These are phyloP conservation scores for Nomada ferruginata DNA, from an alignment of 2,888 invertebrate genomes.

Conservation along the genomic window DNA sequence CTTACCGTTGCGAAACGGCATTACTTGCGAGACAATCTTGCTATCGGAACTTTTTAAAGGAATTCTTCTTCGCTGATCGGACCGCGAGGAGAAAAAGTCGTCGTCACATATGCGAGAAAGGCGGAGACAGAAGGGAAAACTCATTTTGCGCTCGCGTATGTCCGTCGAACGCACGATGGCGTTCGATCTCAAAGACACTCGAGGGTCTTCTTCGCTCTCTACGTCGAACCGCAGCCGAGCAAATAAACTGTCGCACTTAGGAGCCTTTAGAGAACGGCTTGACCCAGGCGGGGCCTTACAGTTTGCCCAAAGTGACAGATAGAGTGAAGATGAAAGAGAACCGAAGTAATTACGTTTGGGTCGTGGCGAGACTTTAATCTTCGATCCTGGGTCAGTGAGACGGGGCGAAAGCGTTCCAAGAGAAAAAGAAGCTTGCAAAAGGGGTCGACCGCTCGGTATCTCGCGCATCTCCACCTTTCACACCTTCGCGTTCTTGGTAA, in stretches of 20 bases:
- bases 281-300: conserved; percentile 59
- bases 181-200: conserved; percentile 46
- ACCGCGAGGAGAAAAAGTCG: background rate
- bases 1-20: too few species aligned
- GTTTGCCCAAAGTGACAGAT: conserved; percentile 72
- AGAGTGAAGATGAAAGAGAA: conserved; percentile 75
- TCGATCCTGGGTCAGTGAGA: conserved; percentile 62
- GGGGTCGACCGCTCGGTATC: conserved; percentile 21
- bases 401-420: conserved; percentile 6
- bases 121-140: conserved; percentile 1
- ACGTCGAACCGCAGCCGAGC: conserved; percentile 45
- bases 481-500: conserved; percentile 13
- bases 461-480: conserved; percentile 42
- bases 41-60: background rate
- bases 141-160: conserved; percentile 41
- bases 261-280: conserved; percentile 64
- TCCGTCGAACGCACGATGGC: conserved; percentile 4
- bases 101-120: background rate
- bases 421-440: background rate
- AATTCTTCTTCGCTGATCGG: background rate
- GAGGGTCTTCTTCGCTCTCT: conserved; percentile 33
- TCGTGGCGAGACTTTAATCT: conserved; percentile 75
- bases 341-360: conserved; percentile 74
- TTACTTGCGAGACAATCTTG: too few species aligned
- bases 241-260: conserved; percentile 73